Percentiles rank a stretch among this genome's conserved stretches.
Conservation (phyloP, 2,797 vertebrate species). For the Crocidura indochinensis region DNA sequence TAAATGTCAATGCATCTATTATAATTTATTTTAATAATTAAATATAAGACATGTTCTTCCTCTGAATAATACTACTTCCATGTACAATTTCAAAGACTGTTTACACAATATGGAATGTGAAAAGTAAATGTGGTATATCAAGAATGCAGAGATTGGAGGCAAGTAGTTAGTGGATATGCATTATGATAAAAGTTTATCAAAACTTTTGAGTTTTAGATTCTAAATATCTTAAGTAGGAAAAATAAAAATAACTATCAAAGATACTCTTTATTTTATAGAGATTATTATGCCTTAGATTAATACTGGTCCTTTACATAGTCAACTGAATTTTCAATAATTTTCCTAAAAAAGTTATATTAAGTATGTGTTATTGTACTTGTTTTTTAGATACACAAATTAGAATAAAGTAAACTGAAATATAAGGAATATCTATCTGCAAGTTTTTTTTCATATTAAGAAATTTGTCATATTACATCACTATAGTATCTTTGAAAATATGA, state of each 20-base stretch:
- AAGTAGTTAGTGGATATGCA: not conserved
- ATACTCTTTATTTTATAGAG: not conserved
- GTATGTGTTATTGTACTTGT: not conserved
- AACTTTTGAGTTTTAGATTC: not conserved
- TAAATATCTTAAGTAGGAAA: not conserved
- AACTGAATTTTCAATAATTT: not conserved
- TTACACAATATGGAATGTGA: not conserved
- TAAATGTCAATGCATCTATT: not conserved
- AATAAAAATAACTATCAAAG: not conserved
- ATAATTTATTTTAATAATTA: constrained; percentile 7
- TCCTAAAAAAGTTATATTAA: not conserved
- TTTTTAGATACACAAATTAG: not conserved
- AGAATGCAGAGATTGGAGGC: not conserved
- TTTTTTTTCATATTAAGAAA: not conserved
- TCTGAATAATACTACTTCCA: not conserved
- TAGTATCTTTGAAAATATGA: not conserved
- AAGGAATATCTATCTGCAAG: no score
- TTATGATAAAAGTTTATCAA: constrained; percentile 24
- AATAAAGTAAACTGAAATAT: not conserved
- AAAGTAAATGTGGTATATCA: not conserved
- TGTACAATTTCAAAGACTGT: not conserved
- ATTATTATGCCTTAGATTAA: not conserved
- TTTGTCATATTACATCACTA: not conserved
- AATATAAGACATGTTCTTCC: not conserved
- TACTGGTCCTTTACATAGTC: not conserved